Percentiles rank a stretch among this genome's conserved stretches.
Evolutionary conservation across 2,797 vertebrate species (phyloP).

Genomic region (Chrosomus eos): DNA sequence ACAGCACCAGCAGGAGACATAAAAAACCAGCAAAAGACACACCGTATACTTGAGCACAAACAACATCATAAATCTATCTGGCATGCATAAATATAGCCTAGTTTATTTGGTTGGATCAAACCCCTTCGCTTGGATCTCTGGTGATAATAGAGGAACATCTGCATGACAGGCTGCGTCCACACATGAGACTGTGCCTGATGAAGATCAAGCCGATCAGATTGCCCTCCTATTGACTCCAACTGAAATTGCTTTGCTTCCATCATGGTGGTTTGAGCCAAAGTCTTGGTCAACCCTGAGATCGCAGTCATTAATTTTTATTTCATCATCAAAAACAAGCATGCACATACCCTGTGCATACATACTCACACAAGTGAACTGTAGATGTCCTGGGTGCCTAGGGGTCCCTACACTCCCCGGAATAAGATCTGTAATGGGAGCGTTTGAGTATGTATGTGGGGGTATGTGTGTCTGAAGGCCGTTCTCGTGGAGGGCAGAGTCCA

Average conservation of each 20-base stretch:
- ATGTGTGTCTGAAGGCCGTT: constrained; percentile 59
- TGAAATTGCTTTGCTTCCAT: constrained; percentile 2
- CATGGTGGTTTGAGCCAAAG: neutral
- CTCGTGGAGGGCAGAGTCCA: constrained; percentile 65
- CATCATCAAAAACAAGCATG: constrained; percentile 37
- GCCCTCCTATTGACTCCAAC: neutral
- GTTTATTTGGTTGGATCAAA: constrained; percentile 31
- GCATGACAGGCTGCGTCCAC: constrained; percentile 19
- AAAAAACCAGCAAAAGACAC: neutral
- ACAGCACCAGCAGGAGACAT: neutral
- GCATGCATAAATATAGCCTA: constrained; percentile 2
- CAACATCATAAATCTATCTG: neutral
- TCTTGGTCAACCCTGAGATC: constrained; percentile 24
- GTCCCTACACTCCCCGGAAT: constrained; percentile 44
- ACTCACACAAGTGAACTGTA: constrained; percentile 42
- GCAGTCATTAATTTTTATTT: constrained; percentile 40
- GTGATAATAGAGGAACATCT: constrained; percentile 35
- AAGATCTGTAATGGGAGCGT: constrained; percentile 57
- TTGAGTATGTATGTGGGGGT: constrained; percentile 58
- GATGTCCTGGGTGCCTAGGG: constrained; percentile 53
- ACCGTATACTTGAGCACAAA: neutral
- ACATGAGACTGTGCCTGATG: constrained; percentile 4
- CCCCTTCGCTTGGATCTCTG: constrained; percentile 21
- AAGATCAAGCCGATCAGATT: constrained; percentile 38
- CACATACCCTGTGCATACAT: constrained; percentile 39